Conservation (phyloP, 2,797 vertebrate genomes). For the Gastrophryne carolinensis region DNA sequence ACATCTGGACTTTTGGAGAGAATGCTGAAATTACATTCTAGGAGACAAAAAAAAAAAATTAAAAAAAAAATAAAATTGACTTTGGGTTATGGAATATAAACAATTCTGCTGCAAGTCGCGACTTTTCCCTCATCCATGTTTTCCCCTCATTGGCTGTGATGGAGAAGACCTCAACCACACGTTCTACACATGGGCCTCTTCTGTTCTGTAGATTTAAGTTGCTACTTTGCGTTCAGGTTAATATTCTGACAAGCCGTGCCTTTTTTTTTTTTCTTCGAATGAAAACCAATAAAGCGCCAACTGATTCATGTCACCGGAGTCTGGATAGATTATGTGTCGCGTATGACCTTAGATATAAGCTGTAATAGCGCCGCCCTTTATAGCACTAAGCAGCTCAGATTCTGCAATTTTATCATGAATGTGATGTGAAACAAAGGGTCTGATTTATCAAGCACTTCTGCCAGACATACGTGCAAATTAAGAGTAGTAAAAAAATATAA, state of each 20-base stretch:
- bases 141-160: no score
- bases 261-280: slow-evolving; percentile 52
- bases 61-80: slow-evolving; percentile 29
- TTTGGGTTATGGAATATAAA: slow-evolving; percentile 65
- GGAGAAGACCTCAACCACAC: no score
- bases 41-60: slow-evolving; percentile 19
- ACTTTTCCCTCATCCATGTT: no score
- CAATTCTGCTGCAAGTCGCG: slow-evolving; percentile 66
- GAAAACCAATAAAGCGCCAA: slow-evolving; percentile 67
- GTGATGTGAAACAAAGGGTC: no score
- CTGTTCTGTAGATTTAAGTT: no score
- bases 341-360: slow-evolving; percentile 61
- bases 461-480: no score
- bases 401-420: neutral
- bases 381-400: neutral
- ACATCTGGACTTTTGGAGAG: slow-evolving; percentile 48
- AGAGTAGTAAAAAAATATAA: no score
- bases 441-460: no score
- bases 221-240: no score
- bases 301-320: slow-evolving; percentile 64
- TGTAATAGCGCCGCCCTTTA: slow-evolving; percentile 15
- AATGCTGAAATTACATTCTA: slow-evolving; percentile 37
- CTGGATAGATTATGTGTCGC: slow-evolving; percentile 60
- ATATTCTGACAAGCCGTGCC: slow-evolving; percentile 63
- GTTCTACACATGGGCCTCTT: no score